Evolutionary conservation across 2,113 vertebrate species (phyloP).

Genomic region (Lonchura striata): DNA sequence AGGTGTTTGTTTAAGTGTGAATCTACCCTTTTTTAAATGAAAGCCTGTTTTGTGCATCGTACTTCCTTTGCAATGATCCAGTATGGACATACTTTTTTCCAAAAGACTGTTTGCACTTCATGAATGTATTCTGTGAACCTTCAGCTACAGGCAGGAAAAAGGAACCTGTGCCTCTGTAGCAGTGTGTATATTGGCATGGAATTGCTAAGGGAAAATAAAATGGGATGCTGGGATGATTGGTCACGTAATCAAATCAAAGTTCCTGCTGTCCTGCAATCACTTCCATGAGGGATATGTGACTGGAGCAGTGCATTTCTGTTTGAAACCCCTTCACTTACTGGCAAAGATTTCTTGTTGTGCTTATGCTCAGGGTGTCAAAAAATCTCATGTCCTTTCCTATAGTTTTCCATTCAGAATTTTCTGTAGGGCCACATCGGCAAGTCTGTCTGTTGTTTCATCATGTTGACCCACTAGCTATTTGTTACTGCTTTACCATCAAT

Average conservation of each 20-base stretch:
- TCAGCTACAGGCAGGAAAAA: not conserved
- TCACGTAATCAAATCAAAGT: not conserved
- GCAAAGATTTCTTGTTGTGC: not conserved
- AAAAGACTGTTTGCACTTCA: not conserved
- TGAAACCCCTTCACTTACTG: not conserved
- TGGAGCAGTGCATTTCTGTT: not conserved
- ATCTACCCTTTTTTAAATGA: not conserved
- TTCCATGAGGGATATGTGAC: not conserved
- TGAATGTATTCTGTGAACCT: not conserved
- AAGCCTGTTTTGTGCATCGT: not conserved
- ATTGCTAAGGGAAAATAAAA: not conserved
- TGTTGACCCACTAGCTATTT: not conserved
- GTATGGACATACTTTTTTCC: not conserved
- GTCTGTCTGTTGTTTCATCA: not conserved
- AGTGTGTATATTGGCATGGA: not conserved
- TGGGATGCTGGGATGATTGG: not conserved
- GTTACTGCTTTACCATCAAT: not conserved
- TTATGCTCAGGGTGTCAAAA: not conserved
- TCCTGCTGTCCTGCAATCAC: not conserved
- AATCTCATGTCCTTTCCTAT: not conserved
- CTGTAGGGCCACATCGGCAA: not conserved
- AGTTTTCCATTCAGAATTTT: not conserved
- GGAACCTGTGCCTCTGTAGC: not conserved
- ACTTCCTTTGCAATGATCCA: not conserved
- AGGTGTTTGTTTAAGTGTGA: not conserved